phyloP scores from a whole-genome alignment of 2,888 invertebrate species.

The Hermodice carunculata region DNA sequence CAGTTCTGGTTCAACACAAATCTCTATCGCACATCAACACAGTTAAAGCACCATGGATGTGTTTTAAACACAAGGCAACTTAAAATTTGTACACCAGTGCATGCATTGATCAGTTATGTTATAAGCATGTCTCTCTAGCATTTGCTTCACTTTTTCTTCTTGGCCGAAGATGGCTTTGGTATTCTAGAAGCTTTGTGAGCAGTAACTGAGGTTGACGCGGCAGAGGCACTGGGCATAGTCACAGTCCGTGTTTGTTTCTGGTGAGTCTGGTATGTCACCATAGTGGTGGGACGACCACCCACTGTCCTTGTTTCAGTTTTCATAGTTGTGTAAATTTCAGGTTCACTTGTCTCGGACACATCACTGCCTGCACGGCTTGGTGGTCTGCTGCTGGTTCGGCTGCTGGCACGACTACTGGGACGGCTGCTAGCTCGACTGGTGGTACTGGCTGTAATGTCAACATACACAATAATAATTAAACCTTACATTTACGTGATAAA shows the following conservation, averaged over 20 bases:
- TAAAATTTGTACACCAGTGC: too few relatives aligned
- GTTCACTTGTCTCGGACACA: conserved; percentile 76
- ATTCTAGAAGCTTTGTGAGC: too few relatives aligned
- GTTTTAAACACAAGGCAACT: too few relatives aligned
- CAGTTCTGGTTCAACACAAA: too few relatives aligned
- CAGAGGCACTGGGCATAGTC: conserved; percentile 21
- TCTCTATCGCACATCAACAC: too few relatives aligned
- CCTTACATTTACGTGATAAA: too few relatives aligned
- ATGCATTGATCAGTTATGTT: too few relatives aligned
- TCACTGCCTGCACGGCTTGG: conserved; percentile 95
- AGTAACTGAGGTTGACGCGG: conserved; percentile 6
- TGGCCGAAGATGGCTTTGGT: too few relatives aligned
- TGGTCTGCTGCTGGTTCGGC: conserved; percentile 73
- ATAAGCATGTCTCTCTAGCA: too few relatives aligned
- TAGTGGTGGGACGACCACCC: conserved; percentile 62
- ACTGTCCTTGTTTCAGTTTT: conserved; percentile 57
- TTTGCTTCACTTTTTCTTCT: too few relatives aligned
- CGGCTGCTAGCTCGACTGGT: conserved; percentile 70
- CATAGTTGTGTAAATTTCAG: conserved; percentile 65
- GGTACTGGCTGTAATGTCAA: conserved; percentile 12
- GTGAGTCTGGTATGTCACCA: conserved; percentile 65
- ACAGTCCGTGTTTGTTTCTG: conserved; percentile 54
- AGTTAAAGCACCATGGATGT: too few relatives aligned
- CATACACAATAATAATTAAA: too few relatives aligned
- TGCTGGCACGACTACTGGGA: conserved; percentile 75